A percentile compares a stretch with the other conserved stretches of the same genome.
Evolutionary conservation across 2,797 vertebrate species (phyloP).

Genomic region (Cottoperca gobio): DNA sequence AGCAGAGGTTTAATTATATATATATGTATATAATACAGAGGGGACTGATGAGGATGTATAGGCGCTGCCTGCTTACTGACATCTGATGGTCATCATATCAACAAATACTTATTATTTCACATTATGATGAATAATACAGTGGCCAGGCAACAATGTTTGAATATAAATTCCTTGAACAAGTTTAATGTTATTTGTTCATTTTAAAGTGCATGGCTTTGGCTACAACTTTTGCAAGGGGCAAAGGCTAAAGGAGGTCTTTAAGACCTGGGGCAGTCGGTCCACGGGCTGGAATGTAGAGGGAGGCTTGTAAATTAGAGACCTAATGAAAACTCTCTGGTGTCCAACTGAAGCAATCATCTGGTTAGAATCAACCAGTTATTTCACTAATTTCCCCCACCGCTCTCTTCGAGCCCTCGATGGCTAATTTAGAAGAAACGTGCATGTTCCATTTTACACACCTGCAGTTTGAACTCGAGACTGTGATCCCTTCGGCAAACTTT

Average conservation of each 20-base stretch:
- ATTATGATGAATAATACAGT: constrained; percentile 19
- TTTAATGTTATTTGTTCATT: constrained; percentile 45
- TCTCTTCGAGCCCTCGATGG: constrained; percentile 93
- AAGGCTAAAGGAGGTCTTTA: constrained; percentile 79
- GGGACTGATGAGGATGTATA: constrained; percentile 4
- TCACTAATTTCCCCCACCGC: constrained; percentile 95
- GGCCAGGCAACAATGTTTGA: constrained; percentile 3
- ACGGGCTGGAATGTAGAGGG: constrained; percentile 91
- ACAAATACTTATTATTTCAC: not conserved
- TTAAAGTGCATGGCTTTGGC: constrained; percentile 52
- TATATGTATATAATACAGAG: constrained; percentile 6
- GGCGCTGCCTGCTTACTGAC: not conserved
- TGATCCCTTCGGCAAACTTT: constrained; percentile 66
- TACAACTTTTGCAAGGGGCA: constrained; percentile 65
- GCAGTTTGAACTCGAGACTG: constrained; percentile 86
- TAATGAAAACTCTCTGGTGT: constrained; percentile 98
- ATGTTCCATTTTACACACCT: constrained; percentile 96
- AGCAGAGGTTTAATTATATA: constrained; percentile 21
- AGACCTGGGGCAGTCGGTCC: constrained; percentile 80
- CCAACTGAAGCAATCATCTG: constrained; percentile 99
- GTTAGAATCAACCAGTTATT: constrained; percentile 99
- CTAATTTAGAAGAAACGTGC: constrained; percentile 97
- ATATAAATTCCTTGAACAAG: constrained; percentile 12
- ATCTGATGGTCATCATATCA: not conserved
- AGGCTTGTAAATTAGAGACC: constrained; percentile 98